Conservation (phyloP, 1,140 invertebrate genomes). For the Tetragonula clypearis region DNA sequence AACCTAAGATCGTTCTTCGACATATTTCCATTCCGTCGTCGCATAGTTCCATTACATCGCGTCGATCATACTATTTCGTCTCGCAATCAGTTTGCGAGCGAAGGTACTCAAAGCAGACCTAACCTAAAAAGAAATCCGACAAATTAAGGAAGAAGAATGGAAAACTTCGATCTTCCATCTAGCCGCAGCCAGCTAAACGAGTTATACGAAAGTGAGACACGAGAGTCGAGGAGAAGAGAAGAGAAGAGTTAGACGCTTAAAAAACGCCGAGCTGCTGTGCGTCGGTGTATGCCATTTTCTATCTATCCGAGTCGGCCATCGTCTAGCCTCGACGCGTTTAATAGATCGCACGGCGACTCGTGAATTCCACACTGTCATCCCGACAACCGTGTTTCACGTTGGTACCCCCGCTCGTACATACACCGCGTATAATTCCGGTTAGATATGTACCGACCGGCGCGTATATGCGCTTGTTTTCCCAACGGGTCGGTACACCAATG, state of each 20-base stretch:
- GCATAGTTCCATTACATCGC: too few species aligned
- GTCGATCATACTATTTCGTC: too few species aligned
- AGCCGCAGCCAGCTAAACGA: neutral
- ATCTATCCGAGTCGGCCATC: constrained; percentile 1
- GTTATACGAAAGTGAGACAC: constrained; percentile 7
- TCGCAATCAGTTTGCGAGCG: too few species aligned
- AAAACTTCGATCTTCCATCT: neutral
- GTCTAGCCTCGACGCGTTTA: constrained; percentile 34
- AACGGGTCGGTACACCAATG: constrained; percentile 34
- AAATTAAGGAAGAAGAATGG: too few species aligned
- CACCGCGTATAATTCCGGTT: constrained; percentile 34
- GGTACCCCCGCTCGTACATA: neutral
- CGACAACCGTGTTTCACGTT: constrained; percentile 41
- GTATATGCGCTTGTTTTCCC: constrained; percentile 44
- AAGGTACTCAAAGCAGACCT: too few species aligned
- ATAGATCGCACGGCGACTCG: constrained; percentile 46
- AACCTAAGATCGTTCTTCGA: too few species aligned
- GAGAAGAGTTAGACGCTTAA: constrained; percentile 10
- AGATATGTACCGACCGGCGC: constrained; percentile 18
- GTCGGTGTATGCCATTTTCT: constrained; percentile 29
- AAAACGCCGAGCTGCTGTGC: neutral
- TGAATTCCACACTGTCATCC: constrained; percentile 47
- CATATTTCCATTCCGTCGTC: too few species aligned
- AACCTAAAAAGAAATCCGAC: too few species aligned
- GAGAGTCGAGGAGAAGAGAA: neutral